Evolutionary conservation across 1,140 invertebrate species (phyloP).

Genomic region (Hormaphis cornu): DNA sequence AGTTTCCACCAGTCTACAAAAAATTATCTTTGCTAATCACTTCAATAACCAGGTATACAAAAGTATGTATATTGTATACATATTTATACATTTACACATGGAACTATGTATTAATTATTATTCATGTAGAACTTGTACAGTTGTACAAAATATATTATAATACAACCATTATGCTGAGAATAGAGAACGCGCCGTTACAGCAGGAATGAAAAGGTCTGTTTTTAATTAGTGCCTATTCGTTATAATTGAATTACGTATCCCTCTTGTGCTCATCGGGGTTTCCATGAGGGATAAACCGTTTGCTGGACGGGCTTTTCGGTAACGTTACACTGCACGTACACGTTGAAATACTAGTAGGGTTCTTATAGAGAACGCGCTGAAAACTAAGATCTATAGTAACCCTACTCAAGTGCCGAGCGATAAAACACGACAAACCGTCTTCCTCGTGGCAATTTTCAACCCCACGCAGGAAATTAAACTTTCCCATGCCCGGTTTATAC

Average conservation of each 20-base stretch:
- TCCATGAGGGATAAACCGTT: not conserved
- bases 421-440: not conserved
- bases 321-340: too few species aligned
- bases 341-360: too few species aligned
- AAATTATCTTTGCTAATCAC: too few species aligned
- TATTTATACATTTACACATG: not conserved
- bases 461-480: slow-evolving; percentile 26
- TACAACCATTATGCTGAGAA: too few species aligned
- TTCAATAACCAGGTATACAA: too few species aligned
- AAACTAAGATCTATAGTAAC: slow-evolving; percentile 7
- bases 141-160: too few species aligned
- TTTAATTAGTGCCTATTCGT: slow-evolving; percentile 8
- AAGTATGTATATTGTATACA: too few species aligned
- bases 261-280: too few species aligned
- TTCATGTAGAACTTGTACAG: too few species aligned
- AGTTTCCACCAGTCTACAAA: too few species aligned
- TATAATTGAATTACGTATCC: not conserved
- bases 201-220: not conserved
- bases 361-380: not conserved
- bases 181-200: too few species aligned
- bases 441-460: not conserved
- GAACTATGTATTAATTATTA: too few species aligned
- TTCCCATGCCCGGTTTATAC: not conserved
- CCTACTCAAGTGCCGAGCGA: slow-evolving; percentile 1
- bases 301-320: slow-evolving; percentile 2